Base-by-base conservation (phyloP, 92 coral and sea anemone genomes). In the Muricea muricata region DNA sequence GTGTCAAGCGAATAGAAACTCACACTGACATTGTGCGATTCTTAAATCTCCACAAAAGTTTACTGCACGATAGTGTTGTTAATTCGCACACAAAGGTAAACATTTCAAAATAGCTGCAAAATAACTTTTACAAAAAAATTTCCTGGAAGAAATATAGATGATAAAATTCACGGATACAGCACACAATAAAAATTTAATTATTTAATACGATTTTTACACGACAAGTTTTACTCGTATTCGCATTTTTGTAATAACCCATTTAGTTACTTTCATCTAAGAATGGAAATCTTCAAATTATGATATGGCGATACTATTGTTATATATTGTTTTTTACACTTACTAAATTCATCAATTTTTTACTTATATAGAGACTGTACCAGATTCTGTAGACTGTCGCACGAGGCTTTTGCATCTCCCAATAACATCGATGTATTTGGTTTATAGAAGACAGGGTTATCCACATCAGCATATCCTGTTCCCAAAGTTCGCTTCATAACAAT, bases 391-490 rank as follows among this genome's bases (percentile, higher is more conserved):
- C 92, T 80, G 68, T 96, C 99, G 46, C 99, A 96, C 81, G 93
- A 88, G 68, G 93, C 85, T 80, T 96, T 96, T 68, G 99, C 99
- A 93, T 96, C 99, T 47, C 99, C 99, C 87, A 96, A 94, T 85
- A 96, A 92, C 99, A 96, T 96, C 31, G 89, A 71, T 41, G 94
- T 96, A 87, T 96, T 96, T 34, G 88, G 91, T 66, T 93, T 96
- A 91, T 91, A 96, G 90, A 96, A 96, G 35, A 96, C 97, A 0
- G 99, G 99, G 47, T 96, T 96, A 85, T 96, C 99, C 73, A 96
- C 99, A 84, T 96, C 99, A 21, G 99, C 99, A 84, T 96, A 96
- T 29, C 99, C 99, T 24, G 99, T 94, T 28, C 99, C 99, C 52
- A 96, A 88, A 5, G 99, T 96, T 45, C 99, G 95, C 89, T 96